Conservation (phyloP, 2,797 vertebrate genomes). For the Acanthornis magna region DNA sequence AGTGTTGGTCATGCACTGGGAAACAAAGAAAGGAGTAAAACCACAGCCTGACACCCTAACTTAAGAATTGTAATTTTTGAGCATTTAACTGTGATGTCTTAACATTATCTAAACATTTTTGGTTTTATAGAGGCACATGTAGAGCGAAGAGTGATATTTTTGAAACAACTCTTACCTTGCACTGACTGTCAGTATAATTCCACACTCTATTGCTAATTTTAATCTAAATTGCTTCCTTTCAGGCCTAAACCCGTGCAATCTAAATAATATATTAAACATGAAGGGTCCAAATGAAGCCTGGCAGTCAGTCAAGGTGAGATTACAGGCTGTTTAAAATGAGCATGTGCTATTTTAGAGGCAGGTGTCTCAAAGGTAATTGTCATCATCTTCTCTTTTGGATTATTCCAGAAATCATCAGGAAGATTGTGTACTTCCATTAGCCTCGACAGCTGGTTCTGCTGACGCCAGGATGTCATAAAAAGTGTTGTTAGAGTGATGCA, state of each 20-base stretch:
- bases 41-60: background rate
- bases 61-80: background rate
- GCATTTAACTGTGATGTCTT: background rate
- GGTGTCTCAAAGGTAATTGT: constrained; percentile 68
- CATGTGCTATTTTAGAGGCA: constrained; percentile 67
- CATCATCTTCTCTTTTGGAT: constrained; percentile 64
- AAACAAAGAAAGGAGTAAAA: background rate
- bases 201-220: constrained; percentile 47
- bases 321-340: constrained; percentile 56
- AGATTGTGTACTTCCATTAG: constrained; percentile 67
- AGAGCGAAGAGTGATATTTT: background rate
- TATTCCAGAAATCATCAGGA: constrained; percentile 70
- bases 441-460: constrained; percentile 56
- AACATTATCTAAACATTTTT: constrained; percentile 3
- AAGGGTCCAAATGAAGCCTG: constrained; percentile 66
- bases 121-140: background rate
- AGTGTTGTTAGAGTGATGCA: constrained; percentile 31
- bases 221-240: constrained; percentile 62
- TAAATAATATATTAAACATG: constrained; percentile 72
- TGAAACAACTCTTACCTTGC: constrained; percentile 35
- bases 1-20: background rate
- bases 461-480: constrained; percentile 37
- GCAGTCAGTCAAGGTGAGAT: constrained; percentile 65
- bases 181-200: constrained; percentile 48
- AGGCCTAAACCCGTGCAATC: constrained; percentile 46